Conservation (phyloP, 2,797 vertebrate species). For the Falco cherrug region DNA sequence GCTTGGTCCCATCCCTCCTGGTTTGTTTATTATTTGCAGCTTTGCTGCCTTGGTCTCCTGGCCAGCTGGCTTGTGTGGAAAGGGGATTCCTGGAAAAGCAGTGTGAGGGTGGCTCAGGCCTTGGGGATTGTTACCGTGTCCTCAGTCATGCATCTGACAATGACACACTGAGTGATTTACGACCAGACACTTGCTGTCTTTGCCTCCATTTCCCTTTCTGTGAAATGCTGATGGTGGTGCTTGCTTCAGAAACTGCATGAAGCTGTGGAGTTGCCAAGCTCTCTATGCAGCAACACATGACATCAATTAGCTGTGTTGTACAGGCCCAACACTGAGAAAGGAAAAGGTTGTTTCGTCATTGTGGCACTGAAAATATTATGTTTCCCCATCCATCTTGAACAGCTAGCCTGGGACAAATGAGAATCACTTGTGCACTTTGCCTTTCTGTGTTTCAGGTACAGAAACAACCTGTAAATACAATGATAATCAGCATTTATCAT, state of each 20-base stretch:
- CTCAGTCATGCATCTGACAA: background rate
- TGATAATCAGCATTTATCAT: background rate
- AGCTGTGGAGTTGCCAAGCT: slow-evolving; percentile 21
- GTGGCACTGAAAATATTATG: background rate
- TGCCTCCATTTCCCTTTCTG: background rate
- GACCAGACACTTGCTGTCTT: slow-evolving; percentile 2
- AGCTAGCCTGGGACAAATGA: background rate
- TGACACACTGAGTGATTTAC: background rate
- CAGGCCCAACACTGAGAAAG: background rate
- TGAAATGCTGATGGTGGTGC: background rate
- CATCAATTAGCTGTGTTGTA: background rate
- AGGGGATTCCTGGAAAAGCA: slow-evolving; percentile 27
- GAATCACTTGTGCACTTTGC: background rate
- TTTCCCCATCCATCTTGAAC: background rate
- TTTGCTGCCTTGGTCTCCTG: background rate
- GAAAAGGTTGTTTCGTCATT: background rate
- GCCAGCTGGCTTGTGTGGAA: slow-evolving; percentile 38
- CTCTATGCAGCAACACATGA: background rate
- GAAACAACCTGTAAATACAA: background rate
- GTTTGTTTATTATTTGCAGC: slow-evolving; percentile 27
- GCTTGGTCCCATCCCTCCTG: background rate
- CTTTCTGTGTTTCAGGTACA: background rate
- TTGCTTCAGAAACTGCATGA: background rate
- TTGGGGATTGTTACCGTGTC: background rate
- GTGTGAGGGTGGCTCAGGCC: background rate